A percentile compares a stretch with the other conserved stretches of the same genome.
These are phyloP conservation scores for Melitaea athalia DNA, from an alignment of 2,888 invertebrate genomes.

Conservation along the genomic window DNA sequence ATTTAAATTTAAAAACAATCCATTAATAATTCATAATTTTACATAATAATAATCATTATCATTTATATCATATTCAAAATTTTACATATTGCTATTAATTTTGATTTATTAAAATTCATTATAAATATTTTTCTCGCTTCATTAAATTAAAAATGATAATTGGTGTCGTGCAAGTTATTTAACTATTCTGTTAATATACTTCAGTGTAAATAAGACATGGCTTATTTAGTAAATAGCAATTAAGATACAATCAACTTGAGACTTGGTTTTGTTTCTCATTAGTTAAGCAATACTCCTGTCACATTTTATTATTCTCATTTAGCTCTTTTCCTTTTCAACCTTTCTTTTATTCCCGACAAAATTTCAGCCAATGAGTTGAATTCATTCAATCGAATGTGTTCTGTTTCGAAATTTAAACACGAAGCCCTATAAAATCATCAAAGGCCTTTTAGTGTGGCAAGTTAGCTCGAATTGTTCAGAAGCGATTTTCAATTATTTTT, in stretches of 20 bases:
- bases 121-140: no score
- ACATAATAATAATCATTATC: no score
- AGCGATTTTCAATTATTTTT: neutral
- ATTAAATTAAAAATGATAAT: no score
- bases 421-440: conserved; percentile 29
- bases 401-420: conserved; percentile 37
- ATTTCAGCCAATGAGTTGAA: conserved; percentile 37
- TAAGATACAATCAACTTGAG: neutral
- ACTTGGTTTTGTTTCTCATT: neutral
- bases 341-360: conserved; percentile 32
- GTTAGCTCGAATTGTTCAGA: conserved; percentile 14
- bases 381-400: conserved; percentile 42
- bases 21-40: neutral
- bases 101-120: neutral
- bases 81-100: neutral
- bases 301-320: conserved; percentile 17
- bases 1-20: no score
- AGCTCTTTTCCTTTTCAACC: conserved; percentile 25
- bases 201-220: neutral
- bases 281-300: neutral
- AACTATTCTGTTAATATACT: neutral
- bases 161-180: no score
- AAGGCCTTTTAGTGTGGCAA: conserved; percentile 21
- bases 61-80: no score
- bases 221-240: conserved; percentile 1